Base-by-base conservation (phyloP, 2,113 vertebrate species). In the Cnemophilus loriae region DNA sequence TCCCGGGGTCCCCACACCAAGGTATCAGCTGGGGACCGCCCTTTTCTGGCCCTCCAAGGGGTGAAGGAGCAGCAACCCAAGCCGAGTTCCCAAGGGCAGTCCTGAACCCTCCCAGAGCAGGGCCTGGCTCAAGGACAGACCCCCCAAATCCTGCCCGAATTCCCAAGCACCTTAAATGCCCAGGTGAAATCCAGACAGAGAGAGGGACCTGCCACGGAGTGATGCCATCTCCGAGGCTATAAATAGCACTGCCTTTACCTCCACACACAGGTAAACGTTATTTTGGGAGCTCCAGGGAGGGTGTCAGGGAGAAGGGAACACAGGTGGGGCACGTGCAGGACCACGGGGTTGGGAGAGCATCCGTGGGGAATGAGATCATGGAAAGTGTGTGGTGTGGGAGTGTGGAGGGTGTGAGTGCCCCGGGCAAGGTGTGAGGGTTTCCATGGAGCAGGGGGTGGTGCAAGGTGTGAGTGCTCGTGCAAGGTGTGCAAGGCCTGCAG, bases 21-120 rank as follows among this genome's bases (percentile, higher is more conserved):
- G 12, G 30, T 5, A 8, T 11, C n/a, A 49, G 52, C 42, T 0
- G 0, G 41, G 33, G 10, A 67, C 27, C 53, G 28, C n/a, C 17
- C 17, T 13, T 16, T 6, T 3, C 23, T 4, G 0, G 2, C 6
- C 9, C 18, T 32, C 21, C 0, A 1, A 10, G 16, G 33, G 27
- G 8, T 30, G 21, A 28, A 57, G 39, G 59, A 17, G 14, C 56
- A 50, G 47, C 16, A 71, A 17, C 19, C 57, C 14, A 10, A 12
- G 1, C n/a, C 0, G 0, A 46, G 27, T 14, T 49, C 49, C 11
- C 39, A 4, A 10, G 6, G 22, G 11, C 24, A 57, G 35, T 19
- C 46, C 39, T n/a, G 41, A 56, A 16, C 47, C 41, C 8, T 30
- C 26, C 70, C 24, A 16, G 10, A 16, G 26, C 47, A 32, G 26